Percentiles rank a stretch among this genome's conserved stretches.
Conservation (phyloP, 2,113 vertebrate species). For the Neodon shergylaensis region DNA sequence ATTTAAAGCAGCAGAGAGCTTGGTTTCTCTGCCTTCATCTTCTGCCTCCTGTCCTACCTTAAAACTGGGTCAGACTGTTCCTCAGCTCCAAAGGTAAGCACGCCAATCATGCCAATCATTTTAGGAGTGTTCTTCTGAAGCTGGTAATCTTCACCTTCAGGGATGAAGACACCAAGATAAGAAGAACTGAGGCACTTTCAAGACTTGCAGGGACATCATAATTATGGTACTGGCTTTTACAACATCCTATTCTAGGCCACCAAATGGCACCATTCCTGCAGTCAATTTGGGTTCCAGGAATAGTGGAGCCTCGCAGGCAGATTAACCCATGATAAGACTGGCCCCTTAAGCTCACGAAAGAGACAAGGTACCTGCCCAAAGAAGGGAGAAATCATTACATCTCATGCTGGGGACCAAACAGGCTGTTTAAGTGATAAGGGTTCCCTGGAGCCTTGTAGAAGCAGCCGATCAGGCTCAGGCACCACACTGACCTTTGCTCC, state of each 20-base stretch:
- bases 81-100: neutral
- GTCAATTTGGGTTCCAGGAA: neutral
- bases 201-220: neutral
- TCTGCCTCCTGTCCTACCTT: neutral
- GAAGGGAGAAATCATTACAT: neutral
- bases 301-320: neutral
- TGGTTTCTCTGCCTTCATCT: neutral
- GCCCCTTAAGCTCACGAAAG: neutral
- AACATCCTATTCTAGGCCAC: neutral
- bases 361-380: too few relatives aligned
- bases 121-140: neutral
- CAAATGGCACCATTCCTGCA: neutral
- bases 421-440: neutral
- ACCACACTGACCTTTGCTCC: neutral
- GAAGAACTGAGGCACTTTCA: neutral
- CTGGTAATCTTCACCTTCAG: neutral
- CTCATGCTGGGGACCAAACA: neutral
- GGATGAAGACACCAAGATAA: neutral
- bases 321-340: neutral
- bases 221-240: neutral
- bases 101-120: neutral
- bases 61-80: neutral
- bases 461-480: neutral
- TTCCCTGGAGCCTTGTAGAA: neutral
- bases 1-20: neutral